phyloP scores from a whole-genome alignment of 2,797 vertebrate genomes.

The Intellagama lesueurii region DNA sequence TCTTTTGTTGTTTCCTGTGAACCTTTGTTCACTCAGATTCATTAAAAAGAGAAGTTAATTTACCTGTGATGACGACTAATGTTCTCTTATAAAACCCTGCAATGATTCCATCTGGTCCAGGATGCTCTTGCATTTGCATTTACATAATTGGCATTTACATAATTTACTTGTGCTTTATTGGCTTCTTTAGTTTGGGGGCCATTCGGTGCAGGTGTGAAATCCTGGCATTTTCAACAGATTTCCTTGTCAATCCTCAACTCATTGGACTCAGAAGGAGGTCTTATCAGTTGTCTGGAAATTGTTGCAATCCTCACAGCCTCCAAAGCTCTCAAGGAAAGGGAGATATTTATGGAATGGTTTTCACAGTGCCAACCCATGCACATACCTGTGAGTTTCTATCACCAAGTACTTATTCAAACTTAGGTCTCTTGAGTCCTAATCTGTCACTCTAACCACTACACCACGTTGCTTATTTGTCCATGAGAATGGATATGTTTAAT shows the following conservation, averaged over 20 bases:
- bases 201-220: background rate
- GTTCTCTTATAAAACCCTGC: constrained; percentile 12
- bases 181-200: constrained; percentile 6
- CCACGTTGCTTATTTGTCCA: too few species aligned
- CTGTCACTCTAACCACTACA: background rate
- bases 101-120: constrained; percentile 22
- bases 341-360: too few species aligned
- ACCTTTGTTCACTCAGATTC: constrained; percentile 9
- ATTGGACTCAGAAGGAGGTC: background rate
- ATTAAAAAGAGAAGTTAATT: constrained; percentile 35
- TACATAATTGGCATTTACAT: constrained; percentile 24
- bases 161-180: constrained; percentile 34
- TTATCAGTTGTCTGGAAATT: background rate
- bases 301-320: background rate
- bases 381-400: background rate
- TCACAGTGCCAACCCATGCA: too few species aligned
- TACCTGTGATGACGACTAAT: constrained; percentile 23
- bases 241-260: background rate
- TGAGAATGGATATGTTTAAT: background rate
- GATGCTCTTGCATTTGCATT: constrained; percentile 19
- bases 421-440: background rate
- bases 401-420: background rate
- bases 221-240: background rate
- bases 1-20: background rate
- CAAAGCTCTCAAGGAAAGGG: background rate